Evolutionary conservation across 2,888 invertebrate species (phyloP), one percentile per base, ranked within the genome.

Genomic region (Pseudococcus jackbeardsleyi): DNA sequence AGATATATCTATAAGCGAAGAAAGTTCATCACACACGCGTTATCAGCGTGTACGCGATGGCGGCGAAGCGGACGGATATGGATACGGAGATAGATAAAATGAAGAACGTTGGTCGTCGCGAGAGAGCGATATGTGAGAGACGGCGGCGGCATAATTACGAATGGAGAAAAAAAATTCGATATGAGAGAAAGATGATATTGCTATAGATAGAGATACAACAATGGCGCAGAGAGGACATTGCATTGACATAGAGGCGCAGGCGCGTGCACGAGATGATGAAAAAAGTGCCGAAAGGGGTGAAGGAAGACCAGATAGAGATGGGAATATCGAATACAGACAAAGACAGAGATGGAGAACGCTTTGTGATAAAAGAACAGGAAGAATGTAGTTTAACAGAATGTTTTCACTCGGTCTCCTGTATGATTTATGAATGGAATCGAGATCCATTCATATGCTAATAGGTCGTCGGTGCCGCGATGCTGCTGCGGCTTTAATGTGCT

Each of bases 351-450:
- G 64, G 64, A 64, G 22, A 64, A 64, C 12, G 64, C 64, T 64
- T 72, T 72, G 39, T 82, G 79, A 82, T 82, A 82, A 82, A 82
- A 82, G 79, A 82, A 82, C 79, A 46, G 79, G 79, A 82, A 82
- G 46, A 82, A 82, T 82, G 79, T 82, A 46, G 46, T 46, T 82
- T 46, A 46, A 46, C 46, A 77, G 15, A 22, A 22, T 64, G 22
- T 46, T 26, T 46, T 82, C 17, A 46, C 79, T 79, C 79, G n/a
- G n/a, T n/a, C n/a, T n/a, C n/a, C n/a, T n/a, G n/a, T 22, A 82
- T 82, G 79, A 82, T 82, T 82, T 82, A 82, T 82, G 79, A 82
- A 82, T 82, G 79, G 79, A 82, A 46, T 42, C 79, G 79, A 26
- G 22, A 46, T 82, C 79, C 79, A 82, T 82, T 82, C 79, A 82